phyloP scores from a whole-genome alignment of 2,888 invertebrate species.

The Icerya purchasi region DNA sequence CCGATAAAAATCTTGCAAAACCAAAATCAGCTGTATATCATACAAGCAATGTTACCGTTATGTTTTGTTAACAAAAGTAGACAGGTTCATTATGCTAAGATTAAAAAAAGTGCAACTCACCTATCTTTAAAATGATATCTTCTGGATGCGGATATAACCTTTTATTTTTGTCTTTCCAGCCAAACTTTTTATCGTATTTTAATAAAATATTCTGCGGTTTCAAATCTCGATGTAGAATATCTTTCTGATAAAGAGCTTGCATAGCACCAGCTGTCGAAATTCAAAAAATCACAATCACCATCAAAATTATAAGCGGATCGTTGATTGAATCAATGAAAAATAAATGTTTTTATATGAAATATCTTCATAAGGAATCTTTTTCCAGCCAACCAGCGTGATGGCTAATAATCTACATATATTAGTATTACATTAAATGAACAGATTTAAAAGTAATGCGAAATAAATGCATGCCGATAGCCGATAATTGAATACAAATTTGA shows the following conservation, averaged over 20 bases:
- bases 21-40: constrained; percentile 78
- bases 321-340: too few species aligned
- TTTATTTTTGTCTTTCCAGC: constrained; percentile 20
- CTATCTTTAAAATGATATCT: constrained; percentile 86
- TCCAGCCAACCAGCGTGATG: too few species aligned
- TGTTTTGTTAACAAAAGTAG: constrained; percentile 32
- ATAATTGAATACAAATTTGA: too few species aligned
- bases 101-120: constrained; percentile 7
- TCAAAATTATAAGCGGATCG: too few species aligned
- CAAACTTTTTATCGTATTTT: constrained; percentile 50
- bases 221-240: constrained; percentile 94
- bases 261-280: constrained; percentile 89
- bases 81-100: not conserved
- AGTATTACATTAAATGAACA: too few species aligned
- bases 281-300: too few species aligned
- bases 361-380: too few species aligned
- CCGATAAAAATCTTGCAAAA: constrained; percentile 92
- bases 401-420: too few species aligned
- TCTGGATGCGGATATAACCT: constrained; percentile 39
- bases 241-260: constrained; percentile 90
- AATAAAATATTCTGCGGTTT: constrained; percentile 98
- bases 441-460: too few species aligned
- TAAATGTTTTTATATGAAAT: too few species aligned
- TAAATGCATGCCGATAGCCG: too few species aligned
- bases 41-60: constrained; percentile 63